Conservation (phyloP, 2,113 vertebrate genomes). For the Panthera leo region DNA sequence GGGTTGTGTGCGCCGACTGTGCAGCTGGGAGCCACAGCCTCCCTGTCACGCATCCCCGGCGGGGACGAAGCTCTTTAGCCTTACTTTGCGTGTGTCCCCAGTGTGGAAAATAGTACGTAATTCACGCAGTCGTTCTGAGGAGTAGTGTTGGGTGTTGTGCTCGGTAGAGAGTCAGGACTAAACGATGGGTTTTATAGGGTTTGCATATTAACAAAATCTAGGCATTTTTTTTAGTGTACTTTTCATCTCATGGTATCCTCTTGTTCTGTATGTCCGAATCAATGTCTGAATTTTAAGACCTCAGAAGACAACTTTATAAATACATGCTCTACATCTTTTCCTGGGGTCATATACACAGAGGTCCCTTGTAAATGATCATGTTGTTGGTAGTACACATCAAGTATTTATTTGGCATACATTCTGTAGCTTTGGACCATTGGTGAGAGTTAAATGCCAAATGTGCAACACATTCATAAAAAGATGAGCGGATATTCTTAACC, state of each 20-base stretch:
- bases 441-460: not conserved
- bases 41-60: accelerated
- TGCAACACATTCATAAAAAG: not conserved
- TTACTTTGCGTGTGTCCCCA: not conserved
- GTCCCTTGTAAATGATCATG: not conserved
- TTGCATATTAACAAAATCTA: not conserved
- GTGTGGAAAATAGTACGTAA: not conserved
- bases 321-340: not conserved
- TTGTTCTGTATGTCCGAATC: not conserved
- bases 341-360: not conserved
- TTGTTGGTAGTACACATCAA: not conserved
- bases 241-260: not conserved
- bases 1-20: not conserved
- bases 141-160: not conserved
- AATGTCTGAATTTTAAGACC: not conserved
- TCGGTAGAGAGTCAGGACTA: not conserved
- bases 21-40: accelerated
- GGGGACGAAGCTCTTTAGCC: not conserved
- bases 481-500: not conserved
- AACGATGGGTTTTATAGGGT: not conserved
- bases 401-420: not conserved
- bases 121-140: not conserved
- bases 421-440: not conserved
- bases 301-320: not conserved
- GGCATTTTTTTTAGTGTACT: not conserved